A percentile compares a stretch with the other conserved stretches of the same genome.
Evolutionary conservation across 2,888 invertebrate genomes (phyloP).

Genomic region (Subacronicta megacephala): DNA sequence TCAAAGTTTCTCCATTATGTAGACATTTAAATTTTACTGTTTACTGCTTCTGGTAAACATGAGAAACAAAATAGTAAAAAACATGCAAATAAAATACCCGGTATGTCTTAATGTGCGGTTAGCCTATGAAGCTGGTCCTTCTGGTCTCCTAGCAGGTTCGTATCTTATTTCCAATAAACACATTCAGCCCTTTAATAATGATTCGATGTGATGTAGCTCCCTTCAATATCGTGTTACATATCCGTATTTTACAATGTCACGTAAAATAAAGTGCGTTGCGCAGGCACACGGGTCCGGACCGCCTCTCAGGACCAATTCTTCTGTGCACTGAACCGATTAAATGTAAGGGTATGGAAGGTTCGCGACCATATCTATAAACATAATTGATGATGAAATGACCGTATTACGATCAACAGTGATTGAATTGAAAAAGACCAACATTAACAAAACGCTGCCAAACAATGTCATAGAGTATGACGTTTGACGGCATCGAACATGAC

Average conservation of each 20-base stretch:
- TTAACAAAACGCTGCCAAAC: constrained; percentile 10
- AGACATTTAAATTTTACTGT: constrained; percentile 7
- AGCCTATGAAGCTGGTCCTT: constrained; percentile 8
- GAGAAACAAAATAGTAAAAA: neutral
- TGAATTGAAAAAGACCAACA: no score
- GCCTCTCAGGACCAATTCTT: constrained; percentile 6
- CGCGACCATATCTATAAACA: no score
- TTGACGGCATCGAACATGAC: constrained; percentile 38
- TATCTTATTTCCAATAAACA: constrained; percentile 45
- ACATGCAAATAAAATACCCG: neutral
- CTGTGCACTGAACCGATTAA: neutral
- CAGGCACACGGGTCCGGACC: constrained; percentile 5
- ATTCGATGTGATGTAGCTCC: constrained; percentile 40
- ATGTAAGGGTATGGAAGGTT: neutral
- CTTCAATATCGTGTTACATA: constrained; percentile 41
- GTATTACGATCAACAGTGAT: no score
- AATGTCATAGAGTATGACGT: neutral
- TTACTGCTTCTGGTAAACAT: constrained; percentile 12
- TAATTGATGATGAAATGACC: no score
- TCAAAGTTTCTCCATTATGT: constrained; percentile 12
- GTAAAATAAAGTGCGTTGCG: constrained; percentile 8
- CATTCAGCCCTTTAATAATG: constrained; percentile 37
- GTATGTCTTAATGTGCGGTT: constrained; percentile 13
- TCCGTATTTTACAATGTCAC: constrained; percentile 22
- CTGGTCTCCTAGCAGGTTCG: constrained; percentile 6